Base-by-base conservation (phyloP, 2,113 vertebrate species). In the Menura novaehollandiae region DNA sequence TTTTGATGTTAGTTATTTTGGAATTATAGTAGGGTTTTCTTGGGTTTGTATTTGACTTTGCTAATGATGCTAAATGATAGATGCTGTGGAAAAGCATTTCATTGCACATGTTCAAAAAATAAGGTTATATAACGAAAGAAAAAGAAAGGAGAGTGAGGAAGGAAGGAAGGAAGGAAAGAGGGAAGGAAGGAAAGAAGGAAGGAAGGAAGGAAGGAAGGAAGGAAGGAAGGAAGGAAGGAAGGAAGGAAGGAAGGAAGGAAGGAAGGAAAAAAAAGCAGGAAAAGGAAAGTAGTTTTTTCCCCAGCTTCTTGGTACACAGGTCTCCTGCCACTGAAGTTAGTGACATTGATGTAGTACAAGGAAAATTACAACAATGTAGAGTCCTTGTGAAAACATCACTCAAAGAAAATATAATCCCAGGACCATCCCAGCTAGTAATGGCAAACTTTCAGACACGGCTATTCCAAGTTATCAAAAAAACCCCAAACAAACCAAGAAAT, bases 221-320 rank as follows among this genome's bases (percentile, higher is more conserved):
- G n/a, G 22, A 39, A 28, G 26, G 39, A 11, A 13, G 30, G 49
- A 44, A n/a, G 9, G 7, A 4, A 14, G 17, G 33, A 26, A 6
- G 8, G 19, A 8, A 7, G 13, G 13, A 28, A 22, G n/a, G 24
- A 21, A 35, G 67, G 21, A 4, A 26, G 17, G n/a, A 27, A 8
- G 8, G 11, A 55, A 7, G 14, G 16, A 32, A n/a, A 26, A 15
- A 9, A 13, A 46, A 11, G 24, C 12, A 15, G 9, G 21, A 19
- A 24, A 39, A 19, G 9, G 21, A 19, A 24, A 39, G 0, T 2
- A 39, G 0, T 2, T 26, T 69, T 62, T 56, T n/a, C 28, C 7
- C 3, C 7, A n/a, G 1, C 4, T 30, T 77, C 10, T 66, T 83
- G 22, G 5, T 55, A 73, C 13, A 26, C 6, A 51, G 4, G 24